phyloP scores from a whole-genome alignment of 1,140 invertebrate species.

The Daktulosphaira vitifoliae region DNA sequence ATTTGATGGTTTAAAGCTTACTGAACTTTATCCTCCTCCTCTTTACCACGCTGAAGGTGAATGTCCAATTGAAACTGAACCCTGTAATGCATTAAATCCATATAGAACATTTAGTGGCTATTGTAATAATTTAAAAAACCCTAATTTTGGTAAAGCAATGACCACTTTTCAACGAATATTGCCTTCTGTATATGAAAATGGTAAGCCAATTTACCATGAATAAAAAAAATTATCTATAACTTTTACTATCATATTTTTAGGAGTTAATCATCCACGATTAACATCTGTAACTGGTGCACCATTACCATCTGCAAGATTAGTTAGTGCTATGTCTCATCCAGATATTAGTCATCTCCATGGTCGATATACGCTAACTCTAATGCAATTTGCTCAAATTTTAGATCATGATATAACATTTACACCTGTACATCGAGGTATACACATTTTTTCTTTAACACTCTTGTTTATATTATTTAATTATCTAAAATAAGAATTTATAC shows the following conservation, averaged over 20 bases:
- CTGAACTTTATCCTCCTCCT: conserved; percentile 47
- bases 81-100: conserved; percentile 69
- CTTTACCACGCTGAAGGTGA: conserved; percentile 48
- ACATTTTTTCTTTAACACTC: neutral
- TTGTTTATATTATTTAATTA: too few relatives aligned
- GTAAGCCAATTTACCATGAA: conserved; percentile 46
- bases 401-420: conserved; percentile 90
- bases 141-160: conserved; percentile 71
- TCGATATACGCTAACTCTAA: conserved; percentile 81
- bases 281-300: conserved; percentile 62
- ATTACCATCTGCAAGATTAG: conserved; percentile 68
- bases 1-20: conserved; percentile 61
- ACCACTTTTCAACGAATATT: conserved; percentile 78
- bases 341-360: conserved; percentile 79
- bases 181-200: conserved; percentile 82
- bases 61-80: conserved; percentile 46
- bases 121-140: conserved; percentile 85
- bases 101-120: conserved; percentile 77
- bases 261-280: conserved; percentile 63
- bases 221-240: neutral
- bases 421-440: conserved; percentile 70
- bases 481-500: too few relatives aligned
- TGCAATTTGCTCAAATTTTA: conserved; percentile 88
- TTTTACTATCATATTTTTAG: conserved; percentile 41
- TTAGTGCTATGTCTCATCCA: conserved; percentile 78